These are phyloP conservation scores for Cryptus viduatorius DNA, from an alignment of 2,888 invertebrate genomes.

Conservation along the genomic window DNA sequence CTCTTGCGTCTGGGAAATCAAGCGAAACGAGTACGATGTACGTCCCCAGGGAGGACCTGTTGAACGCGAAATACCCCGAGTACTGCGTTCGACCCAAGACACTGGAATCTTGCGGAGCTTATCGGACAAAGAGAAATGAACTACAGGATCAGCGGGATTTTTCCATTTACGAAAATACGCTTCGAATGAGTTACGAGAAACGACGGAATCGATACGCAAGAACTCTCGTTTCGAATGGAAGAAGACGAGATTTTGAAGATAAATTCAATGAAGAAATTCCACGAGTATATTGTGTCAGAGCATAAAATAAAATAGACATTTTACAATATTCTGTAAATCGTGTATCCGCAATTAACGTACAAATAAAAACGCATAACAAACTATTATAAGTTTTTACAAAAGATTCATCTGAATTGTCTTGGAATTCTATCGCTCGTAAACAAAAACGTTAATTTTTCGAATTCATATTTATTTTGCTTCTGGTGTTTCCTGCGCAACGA, in stretches of 20 bases:
- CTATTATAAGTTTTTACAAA: not conserved
- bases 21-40: slow-evolving; percentile 49
- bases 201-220: slow-evolving; percentile 64
- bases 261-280: slow-evolving; percentile 23
- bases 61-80: slow-evolving; percentile 66
- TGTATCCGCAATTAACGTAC: slow-evolving; percentile 7
- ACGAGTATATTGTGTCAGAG: slow-evolving; percentile 51
- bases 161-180: slow-evolving; percentile 65
- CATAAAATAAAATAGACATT: slow-evolving; percentile 14
- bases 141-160: slow-evolving; percentile 75
- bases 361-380: slow-evolving; percentile 1
- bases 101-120: slow-evolving; percentile 69
- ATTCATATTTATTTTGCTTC: not conserved
- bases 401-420: not conserved
- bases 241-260: slow-evolving; percentile 38
- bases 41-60: slow-evolving; percentile 58
- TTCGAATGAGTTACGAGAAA: slow-evolving; percentile 66
- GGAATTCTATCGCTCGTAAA: not conserved
- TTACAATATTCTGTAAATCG: not conserved
- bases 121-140: slow-evolving; percentile 75
- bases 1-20: slow-evolving; percentile 48
- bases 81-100: slow-evolving; percentile 64
- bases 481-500: not conserved
- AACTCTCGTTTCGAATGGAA: slow-evolving; percentile 55
- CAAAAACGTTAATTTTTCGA: not conserved